phyloP scores from a whole-genome alignment of 2,797 vertebrate genomes.

The Pelochelys cantorii region DNA sequence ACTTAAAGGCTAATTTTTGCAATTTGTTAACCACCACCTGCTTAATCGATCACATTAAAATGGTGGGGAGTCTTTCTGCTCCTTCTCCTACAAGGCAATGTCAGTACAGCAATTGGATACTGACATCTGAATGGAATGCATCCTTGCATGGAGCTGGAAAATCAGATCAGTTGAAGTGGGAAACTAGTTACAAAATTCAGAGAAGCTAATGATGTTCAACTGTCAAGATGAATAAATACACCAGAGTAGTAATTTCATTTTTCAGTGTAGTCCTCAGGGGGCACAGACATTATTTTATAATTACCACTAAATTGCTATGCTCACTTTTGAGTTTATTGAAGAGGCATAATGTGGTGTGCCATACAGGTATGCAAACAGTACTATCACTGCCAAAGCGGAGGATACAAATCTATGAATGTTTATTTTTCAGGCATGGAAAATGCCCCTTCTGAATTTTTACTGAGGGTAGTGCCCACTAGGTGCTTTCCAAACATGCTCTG shows the following conservation, averaged over 20 bases:
- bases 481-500: background rate
- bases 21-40: background rate
- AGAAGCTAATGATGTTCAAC: background rate
- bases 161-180: background rate
- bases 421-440: background rate
- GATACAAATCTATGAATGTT: background rate
- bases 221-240: background rate
- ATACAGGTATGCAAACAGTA: background rate
- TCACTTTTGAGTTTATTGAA: background rate
- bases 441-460: background rate
- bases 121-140: background rate
- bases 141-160: background rate
- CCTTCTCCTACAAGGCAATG: rapidly evolving
- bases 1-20: background rate
- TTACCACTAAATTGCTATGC: background rate
- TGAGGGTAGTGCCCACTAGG: background rate
- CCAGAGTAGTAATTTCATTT: background rate
- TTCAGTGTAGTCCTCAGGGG: background rate
- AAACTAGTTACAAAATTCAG: background rate
- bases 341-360: background rate
- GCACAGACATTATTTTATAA: background rate
- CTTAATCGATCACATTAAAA: background rate
- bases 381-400: background rate
- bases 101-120: background rate
- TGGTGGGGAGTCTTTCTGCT: background rate